Evolutionary conservation across 2,113 vertebrate genomes (phyloP), one percentile per base, ranked within the genome.

Genomic region (Clarias magur): DNA sequence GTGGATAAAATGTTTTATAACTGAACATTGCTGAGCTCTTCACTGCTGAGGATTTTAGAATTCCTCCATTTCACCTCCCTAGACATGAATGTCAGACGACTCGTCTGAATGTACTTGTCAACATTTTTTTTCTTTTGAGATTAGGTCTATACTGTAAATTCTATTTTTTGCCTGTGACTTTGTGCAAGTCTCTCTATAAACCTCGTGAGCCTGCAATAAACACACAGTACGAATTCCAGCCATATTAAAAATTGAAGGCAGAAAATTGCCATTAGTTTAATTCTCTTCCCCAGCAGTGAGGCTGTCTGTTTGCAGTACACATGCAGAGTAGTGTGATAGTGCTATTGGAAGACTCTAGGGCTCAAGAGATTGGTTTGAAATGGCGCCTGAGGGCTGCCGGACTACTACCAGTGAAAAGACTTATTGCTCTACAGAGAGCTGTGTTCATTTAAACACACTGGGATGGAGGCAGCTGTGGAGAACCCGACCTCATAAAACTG

Each of bases 401-500:
- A 78, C 83, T 81, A 84, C 80, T 42, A 80, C 38, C 80, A 84
- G 84, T 86, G 38, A 89, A 72, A 83, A 87, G 87, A 84, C 68
- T 88, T 87, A 85, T 76, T 70, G 80, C 82, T 82, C 67, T 88
- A 60, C 34, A 79, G 82, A 83, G 85, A 87, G 78, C 85, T 72
- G 56, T 85, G 82, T 80, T 90, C 80, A 89, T 85, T 89, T 83
- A 85, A 82, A 84, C 67, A 72, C 62, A 65, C 68, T 5, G n/a
- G 42, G 54, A 75, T 42, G 53, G 60, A 87, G 48, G 82, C 86
- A 21, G 65, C 86, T 84, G 72, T 21, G 60, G 73, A 67, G 82
- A 81, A 25, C n/a, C 54, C n/a, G 5, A 63, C 62, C 65, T 72
- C 67, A 80, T 70, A 87, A 86, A 88, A 70, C 75, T 23, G 56